phyloP scores from a whole-genome alignment of 2,888 invertebrate genomes.

The Gordius sp. region DNA sequence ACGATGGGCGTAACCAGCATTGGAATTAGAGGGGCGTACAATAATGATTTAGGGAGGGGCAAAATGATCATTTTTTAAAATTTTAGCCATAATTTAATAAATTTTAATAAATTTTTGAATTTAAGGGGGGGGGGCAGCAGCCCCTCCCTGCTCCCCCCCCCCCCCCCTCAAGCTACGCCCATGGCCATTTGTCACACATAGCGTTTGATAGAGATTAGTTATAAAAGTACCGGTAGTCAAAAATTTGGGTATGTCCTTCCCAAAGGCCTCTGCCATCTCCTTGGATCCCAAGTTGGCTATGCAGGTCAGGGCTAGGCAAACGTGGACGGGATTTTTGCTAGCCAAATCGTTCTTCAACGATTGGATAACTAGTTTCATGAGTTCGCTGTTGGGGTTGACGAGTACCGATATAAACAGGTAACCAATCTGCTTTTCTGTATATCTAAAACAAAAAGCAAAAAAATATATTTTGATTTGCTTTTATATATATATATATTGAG shows the following conservation, averaged over 20 bases:
- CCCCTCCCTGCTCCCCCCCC: no score
- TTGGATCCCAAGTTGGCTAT: conserved; percentile 97
- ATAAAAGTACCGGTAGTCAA: conserved; percentile 87
- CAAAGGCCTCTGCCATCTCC: conserved; percentile 99
- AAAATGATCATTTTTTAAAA: no score
- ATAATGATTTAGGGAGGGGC: no score
- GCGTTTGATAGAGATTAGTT: no score
- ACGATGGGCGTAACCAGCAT: no score
- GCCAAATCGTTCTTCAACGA: conserved; percentile 93
- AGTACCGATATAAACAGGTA: conserved; percentile 97
- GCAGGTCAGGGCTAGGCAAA: conserved; percentile 89
- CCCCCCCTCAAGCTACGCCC: no score
- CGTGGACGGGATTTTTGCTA: conserved; percentile 66
- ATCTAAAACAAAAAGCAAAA: conserved; percentile 34
- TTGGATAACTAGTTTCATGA: conserved; percentile 92
- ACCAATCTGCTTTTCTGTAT: conserved; percentile 32
- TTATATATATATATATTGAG: not conserved
- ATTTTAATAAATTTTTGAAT: no score
- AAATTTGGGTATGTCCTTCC: conserved; percentile 83
- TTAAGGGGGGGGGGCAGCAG: no score
- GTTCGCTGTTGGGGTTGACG: conserved; percentile 74
- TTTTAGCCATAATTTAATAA: no score
- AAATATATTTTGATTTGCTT: conserved; percentile 19
- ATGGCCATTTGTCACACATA: no score
- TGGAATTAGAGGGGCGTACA: no score